Conservation (phyloP, 2,797 vertebrate species). For the Melanogrammus aeglefinus region DNA sequence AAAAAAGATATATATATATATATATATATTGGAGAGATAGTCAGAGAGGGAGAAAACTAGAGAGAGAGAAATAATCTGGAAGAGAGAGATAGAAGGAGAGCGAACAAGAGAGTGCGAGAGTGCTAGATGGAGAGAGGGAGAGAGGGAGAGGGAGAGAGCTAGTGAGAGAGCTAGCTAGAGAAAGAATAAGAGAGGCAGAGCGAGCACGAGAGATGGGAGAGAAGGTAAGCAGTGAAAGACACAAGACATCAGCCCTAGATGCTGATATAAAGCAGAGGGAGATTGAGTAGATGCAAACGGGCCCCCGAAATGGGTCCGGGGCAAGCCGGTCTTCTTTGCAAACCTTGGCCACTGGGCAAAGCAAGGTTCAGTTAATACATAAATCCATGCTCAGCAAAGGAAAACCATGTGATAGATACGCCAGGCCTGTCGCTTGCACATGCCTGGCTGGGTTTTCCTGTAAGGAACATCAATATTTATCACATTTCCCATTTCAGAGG, state of each 20-base stretch:
- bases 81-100: constrained; percentile 13
- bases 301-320: background rate
- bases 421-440: constrained; percentile 37
- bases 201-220: background rate
- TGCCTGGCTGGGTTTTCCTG: constrained; percentile 59
- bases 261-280: constrained; percentile 19
- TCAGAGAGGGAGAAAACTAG: constrained; percentile 22
- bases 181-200: background rate
- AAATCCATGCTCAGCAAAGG: constrained; percentile 27
- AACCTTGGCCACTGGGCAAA: constrained; percentile 1
- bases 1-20: background rate
- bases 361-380: constrained; percentile 43
- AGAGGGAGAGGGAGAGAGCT: constrained; percentile 12
- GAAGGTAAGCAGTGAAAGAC: constrained; percentile 30
- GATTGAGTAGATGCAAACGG: constrained; percentile 34
- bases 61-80: constrained; percentile 11
- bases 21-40: constrained; percentile 13
- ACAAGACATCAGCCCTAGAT: constrained; percentile 35
- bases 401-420: constrained; percentile 46
- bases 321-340: background rate
- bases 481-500: constrained; percentile 70
- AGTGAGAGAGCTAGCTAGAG: too few species aligned
- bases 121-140: background rate
- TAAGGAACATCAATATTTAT: constrained; percentile 79
- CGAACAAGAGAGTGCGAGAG: background rate